phyloP scores from a whole-genome alignment of 1,140 invertebrate genomes.

The Chironomus tepperi region DNA sequence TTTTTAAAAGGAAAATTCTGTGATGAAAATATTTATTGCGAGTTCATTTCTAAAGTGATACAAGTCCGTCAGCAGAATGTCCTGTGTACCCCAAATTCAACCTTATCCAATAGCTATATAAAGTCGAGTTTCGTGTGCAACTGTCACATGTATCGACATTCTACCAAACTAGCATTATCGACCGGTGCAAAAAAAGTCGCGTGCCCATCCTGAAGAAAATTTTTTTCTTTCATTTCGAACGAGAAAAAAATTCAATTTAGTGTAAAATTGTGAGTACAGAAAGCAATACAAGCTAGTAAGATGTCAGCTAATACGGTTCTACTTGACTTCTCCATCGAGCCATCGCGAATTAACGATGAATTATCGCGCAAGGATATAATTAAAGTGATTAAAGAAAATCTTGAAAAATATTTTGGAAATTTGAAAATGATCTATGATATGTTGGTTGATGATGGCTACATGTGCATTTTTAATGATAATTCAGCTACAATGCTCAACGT shows the following conservation, averaged over 20 bases:
- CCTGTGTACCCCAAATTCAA: neutral
- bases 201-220: neutral
- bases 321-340: slow-evolving; percentile 68
- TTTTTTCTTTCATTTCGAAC: neutral
- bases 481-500: slow-evolving; percentile 54
- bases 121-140: neutral
- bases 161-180: neutral
- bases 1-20: neutral
- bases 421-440: slow-evolving; percentile 49
- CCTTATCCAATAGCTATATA: neutral
- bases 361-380: slow-evolving; percentile 55
- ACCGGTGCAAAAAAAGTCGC: slow-evolving; percentile 4
- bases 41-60: neutral
- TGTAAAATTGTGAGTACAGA: neutral
- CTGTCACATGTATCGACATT: neutral
- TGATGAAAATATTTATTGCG: neutral
- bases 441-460: slow-evolving; percentile 55
- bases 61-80: neutral
- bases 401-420: slow-evolving; percentile 58
- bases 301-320: slow-evolving; percentile 77
- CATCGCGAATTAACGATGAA: slow-evolving; percentile 53
- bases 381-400: slow-evolving; percentile 53
- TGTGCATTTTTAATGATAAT: slow-evolving; percentile 58
- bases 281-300: slow-evolving; percentile 22
- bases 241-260: neutral